A percentile compares a stretch with the other conserved stretches of the same genome.
phyloP scores from a whole-genome alignment of 2,888 invertebrate genomes.

The Epirrita christyi region DNA sequence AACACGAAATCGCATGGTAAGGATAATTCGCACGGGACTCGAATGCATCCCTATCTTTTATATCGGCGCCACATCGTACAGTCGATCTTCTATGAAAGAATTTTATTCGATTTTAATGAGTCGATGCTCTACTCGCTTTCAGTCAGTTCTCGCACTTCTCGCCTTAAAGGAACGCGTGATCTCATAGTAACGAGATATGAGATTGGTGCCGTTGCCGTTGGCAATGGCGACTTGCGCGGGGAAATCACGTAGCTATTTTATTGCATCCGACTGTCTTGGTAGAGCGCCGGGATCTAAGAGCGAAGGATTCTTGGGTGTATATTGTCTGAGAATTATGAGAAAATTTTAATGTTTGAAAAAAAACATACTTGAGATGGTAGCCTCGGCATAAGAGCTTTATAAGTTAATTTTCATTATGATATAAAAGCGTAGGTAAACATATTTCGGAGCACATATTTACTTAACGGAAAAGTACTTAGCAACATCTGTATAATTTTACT shows the following conservation, averaged over 20 bases:
- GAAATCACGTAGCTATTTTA: constrained; percentile 79
- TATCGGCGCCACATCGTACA: neutral
- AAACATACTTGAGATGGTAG: neutral
- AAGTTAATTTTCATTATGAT: no score
- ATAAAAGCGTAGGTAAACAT: no score
- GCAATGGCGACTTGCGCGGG: constrained; percentile 43
- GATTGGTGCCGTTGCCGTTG: constrained; percentile 66
- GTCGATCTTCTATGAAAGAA: neutral
- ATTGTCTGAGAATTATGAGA: neutral
- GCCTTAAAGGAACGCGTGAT: constrained; percentile 46
- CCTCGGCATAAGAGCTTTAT: no score
- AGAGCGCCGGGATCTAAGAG: constrained; percentile 42
- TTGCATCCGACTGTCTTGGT: constrained; percentile 62
- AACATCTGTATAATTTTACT: no score
- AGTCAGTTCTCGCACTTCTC: constrained; percentile 16
- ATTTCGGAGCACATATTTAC: no score
- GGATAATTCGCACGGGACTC: neutral
- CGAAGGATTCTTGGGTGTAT: constrained; percentile 16
- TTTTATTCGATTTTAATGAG: constrained; percentile 14
- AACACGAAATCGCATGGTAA: neutral
- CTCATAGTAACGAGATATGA: constrained; percentile 59
- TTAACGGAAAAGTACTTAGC: no score
- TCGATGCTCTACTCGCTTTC: constrained; percentile 14
- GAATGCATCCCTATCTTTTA: neutral
- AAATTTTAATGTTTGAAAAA: no score